Conservation (phyloP, 2,797 vertebrate species). For the Helarctos malayanus region DNA sequence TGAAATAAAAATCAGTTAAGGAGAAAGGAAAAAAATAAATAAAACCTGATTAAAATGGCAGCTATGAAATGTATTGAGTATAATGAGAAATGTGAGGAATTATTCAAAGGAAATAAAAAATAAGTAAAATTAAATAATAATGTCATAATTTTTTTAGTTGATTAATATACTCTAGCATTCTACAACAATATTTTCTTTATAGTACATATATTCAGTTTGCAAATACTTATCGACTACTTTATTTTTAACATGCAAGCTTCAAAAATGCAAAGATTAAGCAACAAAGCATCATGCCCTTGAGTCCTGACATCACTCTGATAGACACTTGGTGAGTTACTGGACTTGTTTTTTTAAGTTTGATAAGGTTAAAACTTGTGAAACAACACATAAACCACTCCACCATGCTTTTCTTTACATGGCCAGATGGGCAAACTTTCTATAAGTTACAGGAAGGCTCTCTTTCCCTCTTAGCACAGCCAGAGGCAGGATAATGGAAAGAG, state of each 20-base stretch:
- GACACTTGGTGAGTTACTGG: neutral
- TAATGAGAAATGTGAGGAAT: neutral
- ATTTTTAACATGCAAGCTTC: neutral
- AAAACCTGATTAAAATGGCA: neutral
- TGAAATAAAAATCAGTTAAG: neutral
- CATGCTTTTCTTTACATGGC: neutral
- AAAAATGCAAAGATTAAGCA: neutral
- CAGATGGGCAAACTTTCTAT: neutral
- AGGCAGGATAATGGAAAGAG: slow-evolving; percentile 38
- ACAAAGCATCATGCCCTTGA: neutral
- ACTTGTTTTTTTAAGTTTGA: neutral
- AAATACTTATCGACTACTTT: neutral
- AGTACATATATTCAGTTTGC: neutral
- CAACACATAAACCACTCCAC: neutral
- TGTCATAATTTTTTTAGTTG: neutral
- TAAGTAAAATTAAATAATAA: neutral
- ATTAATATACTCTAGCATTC: neutral
- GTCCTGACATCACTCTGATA: neutral
- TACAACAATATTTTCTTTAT: neutral
- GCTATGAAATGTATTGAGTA: neutral
- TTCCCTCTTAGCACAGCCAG: slow-evolving; percentile 36
- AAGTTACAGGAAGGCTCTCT: neutral
- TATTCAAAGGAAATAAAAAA: neutral
- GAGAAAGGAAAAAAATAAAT: neutral
- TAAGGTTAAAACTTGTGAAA: neutral